phyloP scores from a whole-genome alignment of 1,140 invertebrate genomes.

The Drosophila pallidifrons region DNA sequence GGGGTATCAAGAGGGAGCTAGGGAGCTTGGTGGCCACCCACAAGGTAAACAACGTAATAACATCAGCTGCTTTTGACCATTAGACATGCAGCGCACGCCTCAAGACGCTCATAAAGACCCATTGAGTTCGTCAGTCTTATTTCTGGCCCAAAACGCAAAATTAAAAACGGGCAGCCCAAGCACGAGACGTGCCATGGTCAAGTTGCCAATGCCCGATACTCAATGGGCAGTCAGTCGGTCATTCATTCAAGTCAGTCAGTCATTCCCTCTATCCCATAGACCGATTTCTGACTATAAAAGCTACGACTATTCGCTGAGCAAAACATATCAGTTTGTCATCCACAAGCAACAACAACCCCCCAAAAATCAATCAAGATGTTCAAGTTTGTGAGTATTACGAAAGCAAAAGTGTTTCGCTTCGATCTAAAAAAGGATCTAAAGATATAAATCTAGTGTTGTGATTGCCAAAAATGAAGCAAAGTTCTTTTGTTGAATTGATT shows the following conservation, averaged over 20 bases:
- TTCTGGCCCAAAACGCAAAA: conserved; percentile 66
- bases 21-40: conserved; percentile 2
- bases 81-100: conserved; percentile 67
- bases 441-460: not conserved
- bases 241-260: not conserved
- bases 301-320: conserved; percentile 24
- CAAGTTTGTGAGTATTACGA: conserved; percentile 79
- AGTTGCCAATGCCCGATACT: conserved; percentile 4
- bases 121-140: not conserved
- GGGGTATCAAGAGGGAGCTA: not conserved
- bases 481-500: too few species aligned
- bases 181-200: conserved; percentile 69
- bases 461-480: not conserved
- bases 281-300: conserved; percentile 63
- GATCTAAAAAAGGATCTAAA: too few species aligned
- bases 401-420: not conserved
- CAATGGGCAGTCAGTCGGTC: not conserved
- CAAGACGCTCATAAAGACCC: conserved; percentile 68
- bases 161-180: conserved; percentile 49
- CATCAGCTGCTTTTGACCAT: conserved; percentile 34
- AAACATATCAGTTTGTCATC: conserved; percentile 74
- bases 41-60: conserved; percentile 48
- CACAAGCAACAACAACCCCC: conserved; percentile 55
- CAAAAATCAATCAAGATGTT: conserved; percentile 72
- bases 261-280: not conserved